Evolutionary conservation across 2,888 invertebrate genomes (phyloP), one percentile per base, ranked within the genome.

Genomic region (Volucella bombylans): DNA sequence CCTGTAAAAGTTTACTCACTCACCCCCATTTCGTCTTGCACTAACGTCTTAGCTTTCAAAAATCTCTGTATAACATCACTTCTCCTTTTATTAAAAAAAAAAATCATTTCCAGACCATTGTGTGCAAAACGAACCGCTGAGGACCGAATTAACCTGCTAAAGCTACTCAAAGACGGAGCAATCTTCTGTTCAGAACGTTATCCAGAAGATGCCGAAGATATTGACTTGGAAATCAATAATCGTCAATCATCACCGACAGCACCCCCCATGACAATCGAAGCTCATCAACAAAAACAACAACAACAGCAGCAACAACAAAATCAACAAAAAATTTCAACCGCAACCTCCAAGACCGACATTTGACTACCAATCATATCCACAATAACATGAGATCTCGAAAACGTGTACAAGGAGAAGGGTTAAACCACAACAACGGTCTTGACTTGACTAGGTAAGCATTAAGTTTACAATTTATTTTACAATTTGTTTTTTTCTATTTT

Each of bases 51-150:
- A 45, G 50, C 3, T 10, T 52, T 52, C n/a, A 47, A n/a, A 15
- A 45, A 61, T 18, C 18, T 61, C 3, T 14, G 2, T 55, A 4
- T 8, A n/a, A 15, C 1, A 11, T 12, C 14, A 45, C 41, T 57
- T 8, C 57, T 59, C 45, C 15, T 55, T 82, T 68, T 78, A 83
- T 72, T 76, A 69, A 86, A 71, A 65, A 55, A 65, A 18, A 12
- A 15, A 38, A 39, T 64, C 91, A 92, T 86, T 31, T 31, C 31
- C 92, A 94, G 95, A 90, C 94, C 94, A 91, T 92, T 96, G 88
- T 94, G 95, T 89, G 97, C 97, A 90, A 96, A 96, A 91, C 94
- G 96, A 86, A 96, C 96, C 92, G 96, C 96, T 61, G 96, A 96
- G 92, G 96, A 97, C 92, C 96, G 97, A 65, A 94, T 97, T 94